These are phyloP conservation scores for Aphis gossypii DNA, from an alignment of 1,140 invertebrate species.

Conservation along the genomic window DNA sequence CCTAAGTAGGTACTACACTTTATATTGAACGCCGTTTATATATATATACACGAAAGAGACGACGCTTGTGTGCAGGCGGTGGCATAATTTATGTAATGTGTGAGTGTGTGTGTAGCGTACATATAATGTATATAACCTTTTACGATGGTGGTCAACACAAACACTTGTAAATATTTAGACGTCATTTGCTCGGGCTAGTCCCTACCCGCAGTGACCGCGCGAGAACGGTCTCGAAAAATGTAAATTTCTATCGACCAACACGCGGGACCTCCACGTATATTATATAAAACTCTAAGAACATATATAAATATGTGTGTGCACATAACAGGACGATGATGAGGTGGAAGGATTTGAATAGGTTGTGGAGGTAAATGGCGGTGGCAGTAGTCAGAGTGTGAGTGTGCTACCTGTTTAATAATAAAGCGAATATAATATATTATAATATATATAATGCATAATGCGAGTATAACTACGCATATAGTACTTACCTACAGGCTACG, in stretches of 20 bases:
- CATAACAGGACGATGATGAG: not conserved
- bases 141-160: conserved; percentile 33
- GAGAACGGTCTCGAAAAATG: not conserved
- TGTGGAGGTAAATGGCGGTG: not conserved
- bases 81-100: not conserved
- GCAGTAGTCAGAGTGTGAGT: not conserved
- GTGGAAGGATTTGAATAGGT: not conserved
- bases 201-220: not conserved
- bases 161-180: conserved; percentile 48
- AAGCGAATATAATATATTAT: too few relatives aligned
- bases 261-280: not conserved
- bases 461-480: not conserved
- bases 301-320: not conserved
- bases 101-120: not conserved
- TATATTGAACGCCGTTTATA: not conserved
- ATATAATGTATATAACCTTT: not conserved
- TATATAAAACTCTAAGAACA: not conserved
- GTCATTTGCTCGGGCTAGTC: not conserved
- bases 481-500: not conserved
- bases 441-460: not conserved
- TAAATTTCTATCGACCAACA: not conserved
- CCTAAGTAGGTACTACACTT: not conserved
- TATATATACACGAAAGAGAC: not conserved
- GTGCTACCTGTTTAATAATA: not conserved
- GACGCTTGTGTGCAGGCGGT: too few relatives aligned